A percentile compares a stretch with the other conserved stretches of the same genome.
These are phyloP conservation scores for Trachelipus rathkii DNA, from an alignment of 1,140 invertebrate genomes.

Conservation along the genomic window DNA sequence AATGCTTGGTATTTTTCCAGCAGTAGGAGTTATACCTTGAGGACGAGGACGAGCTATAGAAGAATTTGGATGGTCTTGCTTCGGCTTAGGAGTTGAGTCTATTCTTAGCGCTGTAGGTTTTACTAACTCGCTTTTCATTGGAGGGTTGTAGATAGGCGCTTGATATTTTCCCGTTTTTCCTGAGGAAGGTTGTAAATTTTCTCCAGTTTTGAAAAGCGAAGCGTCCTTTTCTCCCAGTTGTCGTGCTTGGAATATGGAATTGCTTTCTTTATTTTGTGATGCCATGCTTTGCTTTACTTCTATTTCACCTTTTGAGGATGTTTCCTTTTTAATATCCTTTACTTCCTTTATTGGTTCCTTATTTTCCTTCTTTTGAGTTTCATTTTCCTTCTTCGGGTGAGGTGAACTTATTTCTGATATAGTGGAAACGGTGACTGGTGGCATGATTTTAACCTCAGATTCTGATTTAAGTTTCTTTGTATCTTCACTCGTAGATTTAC, in stretches of 20 bases:
- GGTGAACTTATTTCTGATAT: neutral
- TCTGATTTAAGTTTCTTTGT: neutral
- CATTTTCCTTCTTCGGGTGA: neutral
- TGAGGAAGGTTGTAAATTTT: neutral
- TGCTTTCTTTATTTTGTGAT: neutral
- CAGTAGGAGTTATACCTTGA: neutral
- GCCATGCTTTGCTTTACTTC: neutral
- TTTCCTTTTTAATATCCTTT: neutral
- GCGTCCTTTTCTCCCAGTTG: neutral
- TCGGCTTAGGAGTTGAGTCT: neutral
- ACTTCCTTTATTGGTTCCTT: neutral
- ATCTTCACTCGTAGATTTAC: neutral
- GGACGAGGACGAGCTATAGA: neutral
- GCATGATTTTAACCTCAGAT: neutral
- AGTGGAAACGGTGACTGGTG: neutral
- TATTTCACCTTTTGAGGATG: neutral
- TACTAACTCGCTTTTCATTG: neutral
- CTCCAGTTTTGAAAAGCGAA: neutral
- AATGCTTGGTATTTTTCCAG: neutral
- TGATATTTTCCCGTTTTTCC: neutral
- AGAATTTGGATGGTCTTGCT: neutral
- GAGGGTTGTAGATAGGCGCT: neutral
- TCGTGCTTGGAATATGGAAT: neutral
- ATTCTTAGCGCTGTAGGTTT: neutral
- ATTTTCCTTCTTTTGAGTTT: neutral